Evolutionary conservation across 35 echinoderm and acorn worm species (phyloP).

Genomic region (Anneissia japonica): DNA sequence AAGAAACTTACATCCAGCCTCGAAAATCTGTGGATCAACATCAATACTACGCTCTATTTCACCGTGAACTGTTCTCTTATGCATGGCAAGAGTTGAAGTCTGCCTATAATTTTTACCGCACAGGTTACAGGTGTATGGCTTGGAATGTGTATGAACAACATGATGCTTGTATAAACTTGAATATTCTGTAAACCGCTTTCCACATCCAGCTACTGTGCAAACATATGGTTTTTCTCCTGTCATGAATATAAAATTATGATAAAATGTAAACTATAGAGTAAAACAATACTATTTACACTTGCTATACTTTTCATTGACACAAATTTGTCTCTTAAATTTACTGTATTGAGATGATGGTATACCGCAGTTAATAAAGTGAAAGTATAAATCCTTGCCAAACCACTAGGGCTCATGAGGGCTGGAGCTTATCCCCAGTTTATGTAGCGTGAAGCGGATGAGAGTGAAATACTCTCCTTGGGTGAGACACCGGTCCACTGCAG

Average conservation of each 20-base stretch:
- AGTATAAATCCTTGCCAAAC: no score
- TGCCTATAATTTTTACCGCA: slow-evolving; percentile 96
- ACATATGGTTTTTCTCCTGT: slow-evolving; percentile 96
- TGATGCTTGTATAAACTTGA: slow-evolving; percentile 98
- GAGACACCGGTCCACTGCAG: no score
- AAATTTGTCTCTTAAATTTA: no score
- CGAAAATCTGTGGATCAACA: slow-evolving; percentile 8
- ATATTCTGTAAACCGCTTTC: slow-evolving; percentile 95
- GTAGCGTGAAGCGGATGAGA: no score
- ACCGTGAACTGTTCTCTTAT: slow-evolving; percentile 84
- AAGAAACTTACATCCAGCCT: slow-evolving; percentile 4
- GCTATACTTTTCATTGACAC: not conserved
- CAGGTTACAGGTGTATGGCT: slow-evolving; percentile 78
- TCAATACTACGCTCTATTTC: slow-evolving; percentile 40
- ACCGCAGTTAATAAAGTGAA: no score
- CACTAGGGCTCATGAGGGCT: no score
- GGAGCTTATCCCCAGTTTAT: no score
- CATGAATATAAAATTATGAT: not conserved
- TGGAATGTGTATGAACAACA: slow-evolving; percentile 93
- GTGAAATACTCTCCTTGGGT: no score
- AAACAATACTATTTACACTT: not conserved
- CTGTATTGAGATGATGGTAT: no score
- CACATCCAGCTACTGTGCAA: slow-evolving; percentile 86
- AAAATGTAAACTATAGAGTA: no score
- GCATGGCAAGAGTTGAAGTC: slow-evolving; percentile 87